Evolutionary conservation across 37 sponge, comb jelly and placozoan genomes (phyloP).

Genomic region (Eunapius fragilis): DNA sequence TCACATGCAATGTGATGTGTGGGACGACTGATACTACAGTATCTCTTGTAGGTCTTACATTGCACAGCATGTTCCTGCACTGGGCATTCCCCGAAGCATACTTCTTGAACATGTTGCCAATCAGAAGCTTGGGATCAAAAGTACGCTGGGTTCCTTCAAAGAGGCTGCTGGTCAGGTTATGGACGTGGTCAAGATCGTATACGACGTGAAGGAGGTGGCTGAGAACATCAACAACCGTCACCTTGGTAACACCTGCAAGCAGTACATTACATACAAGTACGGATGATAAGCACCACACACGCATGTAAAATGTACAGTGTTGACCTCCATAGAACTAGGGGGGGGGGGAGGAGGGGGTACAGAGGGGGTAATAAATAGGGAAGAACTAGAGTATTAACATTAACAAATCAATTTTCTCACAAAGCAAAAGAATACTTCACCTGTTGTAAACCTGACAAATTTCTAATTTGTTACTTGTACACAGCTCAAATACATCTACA

Average conservation of each 20-base stretch:
- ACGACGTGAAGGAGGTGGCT: conserved; percentile 34
- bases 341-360: no score
- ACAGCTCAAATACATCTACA: no score
- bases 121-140: conserved; percentile 36
- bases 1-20: neutral
- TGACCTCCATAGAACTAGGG: no score
- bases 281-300: no score
- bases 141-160: neutral
- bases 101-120: conserved; percentile 52
- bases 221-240: conserved; percentile 22
- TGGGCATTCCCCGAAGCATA: conserved; percentile 31
- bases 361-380: no score
- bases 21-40: neutral
- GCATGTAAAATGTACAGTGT: no score
- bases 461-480: no score
- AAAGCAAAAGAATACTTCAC: no score
- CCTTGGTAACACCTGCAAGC: neutral
- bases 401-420: no score
- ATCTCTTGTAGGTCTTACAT: conserved; percentile 2
- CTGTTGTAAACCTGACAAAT: no score
- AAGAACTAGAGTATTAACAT: no score
- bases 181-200: conserved; percentile 1
- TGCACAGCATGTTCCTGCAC: conserved; percentile 35
- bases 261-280: neutral
- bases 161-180: neutral